These are phyloP conservation scores for Gallinago paraguaiae DNA, from an alignment of 2,113 vertebrate genomes.

Conservation along the genomic window DNA sequence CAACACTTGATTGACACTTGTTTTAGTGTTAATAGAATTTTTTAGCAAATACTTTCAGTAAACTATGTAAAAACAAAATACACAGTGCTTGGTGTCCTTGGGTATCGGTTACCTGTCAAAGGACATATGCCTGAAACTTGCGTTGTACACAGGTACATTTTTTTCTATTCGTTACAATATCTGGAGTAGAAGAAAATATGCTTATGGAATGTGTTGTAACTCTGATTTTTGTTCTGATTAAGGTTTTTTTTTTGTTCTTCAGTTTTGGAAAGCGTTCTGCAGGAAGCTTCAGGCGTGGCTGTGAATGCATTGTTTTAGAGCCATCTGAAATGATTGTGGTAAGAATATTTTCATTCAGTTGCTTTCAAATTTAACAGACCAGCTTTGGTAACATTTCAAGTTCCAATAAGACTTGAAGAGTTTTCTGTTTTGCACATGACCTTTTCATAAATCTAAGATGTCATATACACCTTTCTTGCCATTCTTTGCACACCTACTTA, in stretches of 20 bases:
- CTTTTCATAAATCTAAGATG: neutral
- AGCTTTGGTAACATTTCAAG: neutral
- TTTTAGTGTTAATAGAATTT: neutral
- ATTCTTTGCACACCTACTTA: neutral
- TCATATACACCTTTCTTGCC: neutral
- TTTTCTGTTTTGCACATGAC: neutral
- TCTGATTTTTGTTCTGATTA: constrained; percentile 8
- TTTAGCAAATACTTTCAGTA: neutral
- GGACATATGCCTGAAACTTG: neutral
- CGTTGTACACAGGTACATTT: neutral
- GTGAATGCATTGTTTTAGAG: constrained; percentile 99
- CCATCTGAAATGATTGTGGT: constrained; percentile 99
- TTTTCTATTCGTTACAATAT: neutral
- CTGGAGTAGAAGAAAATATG: neutral
- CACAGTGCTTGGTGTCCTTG: neutral
- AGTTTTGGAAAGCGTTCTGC: constrained; percentile 98
- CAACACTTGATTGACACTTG: neutral
- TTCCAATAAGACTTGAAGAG: neutral
- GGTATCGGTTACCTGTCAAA: neutral
- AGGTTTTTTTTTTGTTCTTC: constrained; percentile 35
- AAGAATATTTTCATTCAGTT: constrained; percentile 56
- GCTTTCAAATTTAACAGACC: neutral
- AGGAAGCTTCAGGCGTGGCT: constrained; percentile 94
- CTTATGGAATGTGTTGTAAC: neutral
- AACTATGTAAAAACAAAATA: neutral